Evolutionary conservation across 1,140 invertebrate species (phyloP), one percentile per base, ranked within the genome.

Genomic region (Choristoneura fumiferana): DNA sequence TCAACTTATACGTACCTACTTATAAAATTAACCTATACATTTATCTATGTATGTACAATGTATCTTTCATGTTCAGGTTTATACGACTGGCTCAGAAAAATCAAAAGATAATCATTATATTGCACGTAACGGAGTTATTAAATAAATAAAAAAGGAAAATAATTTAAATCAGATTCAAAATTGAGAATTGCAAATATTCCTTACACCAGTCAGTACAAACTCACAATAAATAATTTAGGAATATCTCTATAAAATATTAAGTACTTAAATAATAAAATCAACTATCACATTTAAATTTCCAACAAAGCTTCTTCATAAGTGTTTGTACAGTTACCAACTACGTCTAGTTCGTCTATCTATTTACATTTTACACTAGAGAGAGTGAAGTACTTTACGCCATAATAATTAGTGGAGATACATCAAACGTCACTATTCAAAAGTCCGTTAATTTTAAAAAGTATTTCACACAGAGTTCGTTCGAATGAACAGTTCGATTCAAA

Each of bases 231-330:
- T 88, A 87, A 88, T 87, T 87, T 85, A 87, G 63, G 61, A 74
- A 80, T 82, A 84, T 78, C 69, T 83, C 74, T 83, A 76, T 80
- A 81, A 74, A 79, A 76, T 76, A 84, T 85, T 88, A 88, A 87
- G 82, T 88, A 88, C 84, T 87, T 84, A 85, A 81, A 80, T 80
- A 83, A 70, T 75, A 79, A 76, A 81, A 81, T 80, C 76, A 83
- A 86, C 84, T 88, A 88, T 88, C 85, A 88, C 85, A 88, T 86
- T 85, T 83, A 87, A 57, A 62, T 76, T 78, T 81, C 71, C 73
- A 83, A 83, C 67, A 73, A 83, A 83, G 80, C 80, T 71, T 78
- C 73, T 69, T 75, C 66, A 68, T 66, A 68, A 64, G 60, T 73
- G 54, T 70, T 82, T 87, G 76, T 84, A 84, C 78, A 86, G 58